Conservation (phyloP, 2,797 vertebrate genomes). For the Orientallactaga sibirica region DNA sequence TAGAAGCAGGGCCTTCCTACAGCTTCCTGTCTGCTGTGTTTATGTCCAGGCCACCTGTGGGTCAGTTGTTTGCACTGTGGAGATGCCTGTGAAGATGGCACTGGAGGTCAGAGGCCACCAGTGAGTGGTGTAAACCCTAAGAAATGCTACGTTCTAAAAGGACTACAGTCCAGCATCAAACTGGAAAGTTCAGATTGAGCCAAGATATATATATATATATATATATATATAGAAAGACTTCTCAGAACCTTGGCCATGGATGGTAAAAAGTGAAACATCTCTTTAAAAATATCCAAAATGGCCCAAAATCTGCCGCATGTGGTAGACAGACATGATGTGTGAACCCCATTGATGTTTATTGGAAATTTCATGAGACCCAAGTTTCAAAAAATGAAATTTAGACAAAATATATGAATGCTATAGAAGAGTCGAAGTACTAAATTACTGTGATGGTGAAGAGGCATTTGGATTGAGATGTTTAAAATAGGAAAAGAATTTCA, state of each 20-base stretch:
- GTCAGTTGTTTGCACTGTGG: neutral
- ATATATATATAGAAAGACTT: neutral
- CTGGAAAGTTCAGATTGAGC: neutral
- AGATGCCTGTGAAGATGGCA: neutral
- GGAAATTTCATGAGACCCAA: neutral
- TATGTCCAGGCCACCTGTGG: neutral
- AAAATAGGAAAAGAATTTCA: neutral
- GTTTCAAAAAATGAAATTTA: neutral
- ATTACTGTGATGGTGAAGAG: neutral
- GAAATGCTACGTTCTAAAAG: neutral
- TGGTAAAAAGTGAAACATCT: neutral
- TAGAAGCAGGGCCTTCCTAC: neutral
- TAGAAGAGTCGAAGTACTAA: neutral
- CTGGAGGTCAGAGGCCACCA: neutral
- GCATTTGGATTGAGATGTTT: neutral
- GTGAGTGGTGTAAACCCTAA: too few species aligned
- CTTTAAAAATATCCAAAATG: neutral
- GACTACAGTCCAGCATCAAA: too few species aligned
- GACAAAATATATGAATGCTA: neutral
- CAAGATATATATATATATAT: neutral
- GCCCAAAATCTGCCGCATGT: neutral
- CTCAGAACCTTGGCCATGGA: neutral
- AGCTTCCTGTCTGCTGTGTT: neutral
- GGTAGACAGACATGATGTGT: neutral
- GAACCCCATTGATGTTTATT: fast-evolving